Base-by-base conservation (phyloP, 2,113 vertebrate genomes). In the Misgurnus anguillicaudatus region DNA sequence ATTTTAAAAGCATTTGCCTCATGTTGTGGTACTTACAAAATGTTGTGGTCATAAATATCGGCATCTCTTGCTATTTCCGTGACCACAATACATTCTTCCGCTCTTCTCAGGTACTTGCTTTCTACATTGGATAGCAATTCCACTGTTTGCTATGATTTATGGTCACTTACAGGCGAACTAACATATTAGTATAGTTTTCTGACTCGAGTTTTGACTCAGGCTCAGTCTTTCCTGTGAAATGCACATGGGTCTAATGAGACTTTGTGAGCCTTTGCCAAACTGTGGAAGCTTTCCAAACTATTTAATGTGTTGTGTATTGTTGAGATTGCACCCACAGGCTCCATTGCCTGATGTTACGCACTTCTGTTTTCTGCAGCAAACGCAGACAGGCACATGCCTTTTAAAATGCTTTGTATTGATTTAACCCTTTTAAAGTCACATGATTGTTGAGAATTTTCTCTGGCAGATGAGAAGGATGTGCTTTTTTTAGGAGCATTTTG, bases 291-390 rank as follows among this genome's bases (percentile, higher is more conserved):
- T 81, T 84, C 31, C 62, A 82, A 58, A 66, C 13, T 17, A 73
- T 85, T 77, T 83, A 66, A 80, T 82, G 55, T 78, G 62, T 61
- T 71, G 9, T 42, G 65, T 79, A 77, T 65, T 65, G 55, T 79
- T 73, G 45, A 85, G 84, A 86, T 88, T 82, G 68, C 58, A 84
- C 74, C 67, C 82, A 80, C 72, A 82, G 41, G 63, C 77, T 86
- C 62, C 4, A 65, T 14, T 72, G 51, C 73, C 47, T 76, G 24
- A 31, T 31, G 58, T 79, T 19, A 6, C 47, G 62, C 48, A 6
- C 58, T 70, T 41, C 42, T 41, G 16, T 71, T 42, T n/a, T 21
- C n/a, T 31, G 10, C n/a, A 38, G 21, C 9, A 38, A 48, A 31
- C 24, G 63, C 14, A 24, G 17, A 47, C 14, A 68, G 24, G n/a